phyloP scores from a whole-genome alignment of 2,888 invertebrate genomes.

The Dorcus hopei region DNA sequence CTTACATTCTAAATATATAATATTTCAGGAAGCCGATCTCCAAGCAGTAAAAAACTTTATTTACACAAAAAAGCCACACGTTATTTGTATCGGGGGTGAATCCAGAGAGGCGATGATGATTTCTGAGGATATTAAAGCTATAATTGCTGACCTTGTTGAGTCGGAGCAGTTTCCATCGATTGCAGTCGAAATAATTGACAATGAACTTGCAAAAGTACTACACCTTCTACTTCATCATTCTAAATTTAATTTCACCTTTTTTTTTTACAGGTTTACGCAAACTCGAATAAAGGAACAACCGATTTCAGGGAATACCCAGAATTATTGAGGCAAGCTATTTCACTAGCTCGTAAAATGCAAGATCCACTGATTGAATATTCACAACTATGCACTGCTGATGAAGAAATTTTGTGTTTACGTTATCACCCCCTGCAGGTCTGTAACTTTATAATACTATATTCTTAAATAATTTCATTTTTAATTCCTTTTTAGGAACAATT shows the following conservation, averaged over 20 bases:
- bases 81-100: constrained; percentile 78
- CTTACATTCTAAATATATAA: constrained; percentile 3
- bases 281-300: constrained; percentile 78
- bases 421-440: constrained; percentile 78
- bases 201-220: constrained; percentile 75
- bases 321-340: constrained; percentile 87
- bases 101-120: constrained; percentile 83
- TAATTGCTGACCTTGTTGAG: constrained; percentile 70
- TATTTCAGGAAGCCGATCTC: constrained; percentile 60
- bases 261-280: constrained; percentile 70
- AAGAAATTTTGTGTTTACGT: constrained; percentile 91
- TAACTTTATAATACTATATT: neutral
- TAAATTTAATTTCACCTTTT: neutral
- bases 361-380: constrained; percentile 96
- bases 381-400: constrained; percentile 92
- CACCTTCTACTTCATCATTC: neutral
- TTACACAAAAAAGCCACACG: constrained; percentile 86
- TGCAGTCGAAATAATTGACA: constrained; percentile 88
- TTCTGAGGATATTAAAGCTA: constrained; percentile 71
- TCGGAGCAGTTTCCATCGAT: constrained; percentile 86
- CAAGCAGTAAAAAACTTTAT: constrained; percentile 77
- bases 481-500: constrained; percentile 62
- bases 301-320: constrained; percentile 94
- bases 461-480: neutral
- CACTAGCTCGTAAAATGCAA: constrained; percentile 86